Percentiles rank a stretch among this genome's conserved stretches.
These are phyloP conservation scores for Momotus momota DNA, from an alignment of 2,797 vertebrate genomes.

Conservation along the genomic window DNA sequence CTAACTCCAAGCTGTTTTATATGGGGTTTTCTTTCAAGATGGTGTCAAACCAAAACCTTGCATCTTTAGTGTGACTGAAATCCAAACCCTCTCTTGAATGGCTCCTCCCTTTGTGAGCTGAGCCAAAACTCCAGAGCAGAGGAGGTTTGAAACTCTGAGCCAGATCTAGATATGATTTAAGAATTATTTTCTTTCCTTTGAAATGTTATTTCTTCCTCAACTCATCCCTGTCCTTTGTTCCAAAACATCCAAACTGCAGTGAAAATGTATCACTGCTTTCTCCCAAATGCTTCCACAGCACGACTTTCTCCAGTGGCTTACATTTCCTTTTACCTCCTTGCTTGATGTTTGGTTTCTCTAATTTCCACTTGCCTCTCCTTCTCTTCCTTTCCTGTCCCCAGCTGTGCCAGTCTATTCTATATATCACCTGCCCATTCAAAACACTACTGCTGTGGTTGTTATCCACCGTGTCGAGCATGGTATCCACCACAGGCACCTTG, in stretches of 20 bases:
- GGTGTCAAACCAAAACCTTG: slow-evolving; percentile 13
- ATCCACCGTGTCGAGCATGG: background rate
- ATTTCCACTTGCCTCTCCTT: background rate
- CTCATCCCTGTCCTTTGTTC: background rate
- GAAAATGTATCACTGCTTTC: background rate
- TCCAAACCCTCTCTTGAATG: background rate
- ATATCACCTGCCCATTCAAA: background rate
- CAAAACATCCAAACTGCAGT: background rate
- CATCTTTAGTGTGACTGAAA: slow-evolving; percentile 16
- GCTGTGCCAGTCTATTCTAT: background rate
- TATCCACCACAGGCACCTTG: background rate
- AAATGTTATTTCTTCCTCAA: background rate
- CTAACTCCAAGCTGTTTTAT: slow-evolving; percentile 1
- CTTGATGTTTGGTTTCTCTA: background rate
- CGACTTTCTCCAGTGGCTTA: background rate
- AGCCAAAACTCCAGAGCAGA: slow-evolving; percentile 1
- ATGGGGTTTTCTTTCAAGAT: slow-evolving; percentile 7
- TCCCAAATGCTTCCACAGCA: background rate
- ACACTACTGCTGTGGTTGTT: background rate
- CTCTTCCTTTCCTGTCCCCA: background rate
- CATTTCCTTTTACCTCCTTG: background rate
- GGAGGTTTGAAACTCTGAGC: slow-evolving; percentile 6
- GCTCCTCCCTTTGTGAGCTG: background rate
- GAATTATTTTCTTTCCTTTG: background rate
- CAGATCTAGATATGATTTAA: background rate